A percentile compares a stretch with the other conserved stretches of the same genome.
Conservation (phyloP, 2,113 vertebrate species). For the Anoplopoma fimbria region DNA sequence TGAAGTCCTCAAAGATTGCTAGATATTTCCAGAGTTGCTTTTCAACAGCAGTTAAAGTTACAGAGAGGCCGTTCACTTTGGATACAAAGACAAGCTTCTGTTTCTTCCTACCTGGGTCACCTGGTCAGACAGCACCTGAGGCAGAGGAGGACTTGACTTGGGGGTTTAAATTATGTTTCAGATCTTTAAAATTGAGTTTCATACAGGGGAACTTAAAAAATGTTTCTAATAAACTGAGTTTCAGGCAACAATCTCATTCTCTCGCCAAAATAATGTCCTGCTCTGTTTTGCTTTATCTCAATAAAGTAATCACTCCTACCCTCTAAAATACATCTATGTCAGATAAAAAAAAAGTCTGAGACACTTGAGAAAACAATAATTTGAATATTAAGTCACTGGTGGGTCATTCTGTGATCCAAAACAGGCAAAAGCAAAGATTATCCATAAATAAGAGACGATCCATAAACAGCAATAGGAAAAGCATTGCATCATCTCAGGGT, state of each 20-base stretch:
- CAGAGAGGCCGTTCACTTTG: conserved; percentile 22
- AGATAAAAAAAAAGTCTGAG: too few species aligned
- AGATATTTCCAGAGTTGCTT: neutral
- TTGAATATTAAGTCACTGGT: neutral
- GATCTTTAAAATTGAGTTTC: neutral
- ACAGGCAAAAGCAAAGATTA: neutral
- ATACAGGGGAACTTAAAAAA: too few species aligned
- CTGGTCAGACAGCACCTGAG: conserved; percentile 30
- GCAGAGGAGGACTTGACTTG: neutral
- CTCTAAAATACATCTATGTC: neutral
- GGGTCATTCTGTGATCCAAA: neutral
- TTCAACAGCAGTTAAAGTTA: neutral
- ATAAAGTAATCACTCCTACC: neutral
- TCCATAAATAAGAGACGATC: neutral
- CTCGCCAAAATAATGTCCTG: neutral
- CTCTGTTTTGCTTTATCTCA: neutral
- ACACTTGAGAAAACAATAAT: too few species aligned
- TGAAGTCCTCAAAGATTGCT: neutral
- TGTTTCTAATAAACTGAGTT: neutral
- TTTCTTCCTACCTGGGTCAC: conserved; percentile 35
- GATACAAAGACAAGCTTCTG: conserved; percentile 7
- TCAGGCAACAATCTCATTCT: neutral
- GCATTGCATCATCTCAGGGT: neutral
- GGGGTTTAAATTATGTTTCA: neutral
- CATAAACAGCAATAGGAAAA: neutral